Evolutionary conservation across 2,113 vertebrate genomes (phyloP).

Genomic region (Callocephalon fimbriatum): DNA sequence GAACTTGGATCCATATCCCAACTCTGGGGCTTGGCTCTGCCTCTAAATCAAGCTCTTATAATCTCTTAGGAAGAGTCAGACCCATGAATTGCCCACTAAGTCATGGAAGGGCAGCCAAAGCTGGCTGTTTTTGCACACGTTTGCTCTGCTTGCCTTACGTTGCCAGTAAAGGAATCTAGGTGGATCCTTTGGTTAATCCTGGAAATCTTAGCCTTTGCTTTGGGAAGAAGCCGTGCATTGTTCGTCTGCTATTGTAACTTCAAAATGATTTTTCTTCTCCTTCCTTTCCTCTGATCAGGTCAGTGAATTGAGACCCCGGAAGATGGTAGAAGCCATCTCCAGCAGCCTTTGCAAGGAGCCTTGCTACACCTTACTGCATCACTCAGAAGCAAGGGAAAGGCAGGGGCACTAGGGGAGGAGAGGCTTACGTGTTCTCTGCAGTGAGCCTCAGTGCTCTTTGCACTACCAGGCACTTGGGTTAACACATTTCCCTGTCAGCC

Average conservation of each 20-base stretch:
- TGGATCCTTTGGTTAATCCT: not conserved
- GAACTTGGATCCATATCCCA: not conserved
- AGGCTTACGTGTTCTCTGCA: fast-evolving
- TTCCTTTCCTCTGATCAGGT: fast-evolving
- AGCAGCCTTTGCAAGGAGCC: not conserved
- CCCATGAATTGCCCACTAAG: not conserved
- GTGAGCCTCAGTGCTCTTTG: not conserved
- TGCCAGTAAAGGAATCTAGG: not conserved
- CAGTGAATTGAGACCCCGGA: not conserved
- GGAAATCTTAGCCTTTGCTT: not conserved
- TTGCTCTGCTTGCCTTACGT: not conserved
- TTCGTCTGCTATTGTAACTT: not conserved
- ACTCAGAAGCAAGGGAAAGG: not conserved
- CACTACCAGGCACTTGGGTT: fast-evolving
- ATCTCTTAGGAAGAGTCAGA: not conserved
- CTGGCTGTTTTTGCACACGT: not conserved
- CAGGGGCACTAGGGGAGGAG: not conserved
- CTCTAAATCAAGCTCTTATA: not conserved
- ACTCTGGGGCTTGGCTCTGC: not conserved
- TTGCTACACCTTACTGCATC: not conserved
- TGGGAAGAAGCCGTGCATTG: not conserved
- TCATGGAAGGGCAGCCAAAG: not conserved
- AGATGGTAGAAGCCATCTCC: not conserved
- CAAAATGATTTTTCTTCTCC: not conserved
- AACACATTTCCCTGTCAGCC: not conserved